phyloP scores from a whole-genome alignment of 2,888 invertebrate genomes.

The Megalurothrips usitatus region DNA sequence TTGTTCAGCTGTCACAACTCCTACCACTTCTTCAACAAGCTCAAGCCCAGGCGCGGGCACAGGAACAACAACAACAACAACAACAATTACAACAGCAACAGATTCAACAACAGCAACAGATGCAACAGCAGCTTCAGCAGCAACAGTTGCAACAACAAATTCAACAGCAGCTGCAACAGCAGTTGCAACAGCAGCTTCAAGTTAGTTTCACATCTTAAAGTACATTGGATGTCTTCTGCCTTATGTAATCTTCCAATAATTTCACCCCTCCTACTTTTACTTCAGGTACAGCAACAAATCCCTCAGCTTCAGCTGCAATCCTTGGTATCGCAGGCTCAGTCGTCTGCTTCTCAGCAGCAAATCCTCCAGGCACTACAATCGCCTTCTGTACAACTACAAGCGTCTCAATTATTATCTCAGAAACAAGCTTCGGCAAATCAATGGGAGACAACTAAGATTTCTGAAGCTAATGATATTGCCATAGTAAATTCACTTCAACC shows the following conservation, averaged over 20 bases:
- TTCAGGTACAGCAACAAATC: not conserved
- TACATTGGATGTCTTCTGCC: not conserved
- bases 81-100: slow-evolving; percentile 37
- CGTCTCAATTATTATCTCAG: not conserved
- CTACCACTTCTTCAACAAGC: slow-evolving; percentile 4
- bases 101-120: slow-evolving; percentile 44
- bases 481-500: not conserved
- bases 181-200: not conserved
- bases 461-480: not conserved
- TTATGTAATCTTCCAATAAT: not conserved
- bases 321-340: not conserved
- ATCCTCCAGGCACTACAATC: slow-evolving; percentile 37
- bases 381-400: not conserved
- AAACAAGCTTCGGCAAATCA: not conserved
- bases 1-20: not conserved
- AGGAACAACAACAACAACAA: not conserved
- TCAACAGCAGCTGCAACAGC: not conserved
- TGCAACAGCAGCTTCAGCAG: slow-evolving; percentile 48
- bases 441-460: not conserved
- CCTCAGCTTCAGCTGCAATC: not conserved
- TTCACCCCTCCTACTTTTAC: not conserved
- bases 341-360: slow-evolving; percentile 42
- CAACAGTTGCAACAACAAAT: slow-evolving; percentile 41
- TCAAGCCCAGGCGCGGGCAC: not conserved
- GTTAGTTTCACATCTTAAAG: not conserved